phyloP scores from a whole-genome alignment of 2,113 vertebrate genomes.

The Cephalopholis sonnerati region DNA sequence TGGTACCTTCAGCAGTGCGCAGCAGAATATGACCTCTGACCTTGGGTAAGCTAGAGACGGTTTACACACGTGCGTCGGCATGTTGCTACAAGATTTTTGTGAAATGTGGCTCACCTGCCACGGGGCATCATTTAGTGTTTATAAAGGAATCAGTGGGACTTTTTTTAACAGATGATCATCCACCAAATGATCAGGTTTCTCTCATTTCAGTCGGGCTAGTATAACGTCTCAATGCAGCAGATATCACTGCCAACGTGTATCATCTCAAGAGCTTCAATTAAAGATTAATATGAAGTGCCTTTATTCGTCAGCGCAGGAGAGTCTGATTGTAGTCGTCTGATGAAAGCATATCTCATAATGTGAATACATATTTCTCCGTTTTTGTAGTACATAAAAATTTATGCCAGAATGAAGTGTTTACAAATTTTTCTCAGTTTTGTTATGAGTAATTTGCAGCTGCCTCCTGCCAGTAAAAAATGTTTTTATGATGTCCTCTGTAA shows the following conservation, averaged over 20 bases:
- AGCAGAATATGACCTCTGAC: conserved; percentile 84
- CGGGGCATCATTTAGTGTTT: not conserved
- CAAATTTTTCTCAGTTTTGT: conserved; percentile 40
- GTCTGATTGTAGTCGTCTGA: conserved; percentile 50
- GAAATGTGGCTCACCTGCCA: not conserved
- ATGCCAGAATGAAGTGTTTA: conserved; percentile 52
- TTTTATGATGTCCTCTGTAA: conserved; percentile 8
- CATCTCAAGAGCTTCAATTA: conserved; percentile 45
- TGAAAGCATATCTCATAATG: conserved; percentile 49
- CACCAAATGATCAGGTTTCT: conserved; percentile 10
- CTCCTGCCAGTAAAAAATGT: conserved; percentile 21
- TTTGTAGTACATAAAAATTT: conserved; percentile 20
- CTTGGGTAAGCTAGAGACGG: conserved; percentile 11
- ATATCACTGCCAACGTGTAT: conserved; percentile 26
- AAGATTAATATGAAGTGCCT: conserved; percentile 69
- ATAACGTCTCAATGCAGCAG: conserved; percentile 3
- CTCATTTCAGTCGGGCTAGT: not conserved
- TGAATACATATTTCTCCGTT: conserved; percentile 46
- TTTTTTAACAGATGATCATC: conserved; percentile 1
- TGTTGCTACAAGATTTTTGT: not conserved
- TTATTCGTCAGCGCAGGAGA: conserved; percentile 39
- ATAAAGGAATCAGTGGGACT: not conserved
- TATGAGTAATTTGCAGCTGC: not conserved
- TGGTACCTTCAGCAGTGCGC: conserved; percentile 86
- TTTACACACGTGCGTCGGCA: not conserved